A percentile compares a stretch with the other conserved stretches of the same genome.
phyloP scores from a whole-genome alignment of 30 jellyfish, hydroid and myxozoan species.

The Phacellophora camtschatica region DNA sequence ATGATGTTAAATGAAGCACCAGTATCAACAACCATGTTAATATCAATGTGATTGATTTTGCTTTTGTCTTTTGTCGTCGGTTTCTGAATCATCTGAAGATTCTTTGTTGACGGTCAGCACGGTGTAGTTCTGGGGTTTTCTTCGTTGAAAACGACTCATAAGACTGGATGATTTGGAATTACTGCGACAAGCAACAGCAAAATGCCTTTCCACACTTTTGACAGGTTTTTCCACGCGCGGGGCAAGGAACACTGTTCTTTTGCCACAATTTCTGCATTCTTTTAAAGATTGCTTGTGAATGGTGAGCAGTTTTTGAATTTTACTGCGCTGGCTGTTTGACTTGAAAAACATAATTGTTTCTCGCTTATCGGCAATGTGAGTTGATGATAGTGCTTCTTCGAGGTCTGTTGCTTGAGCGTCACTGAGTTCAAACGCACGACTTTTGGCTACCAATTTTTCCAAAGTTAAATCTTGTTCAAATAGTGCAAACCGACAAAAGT shows the following conservation, averaged over 20 bases:
- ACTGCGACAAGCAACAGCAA: conserved; percentile 24
- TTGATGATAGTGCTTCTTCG: background rate
- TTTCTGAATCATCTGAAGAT: background rate
- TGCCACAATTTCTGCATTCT: background rate
- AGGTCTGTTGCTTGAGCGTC: background rate
- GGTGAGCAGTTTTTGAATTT: background rate
- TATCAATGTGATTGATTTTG: conserved; percentile 7
- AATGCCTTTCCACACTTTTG: conserved; percentile 4
- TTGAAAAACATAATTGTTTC: background rate
- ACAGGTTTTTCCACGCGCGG: background rate
- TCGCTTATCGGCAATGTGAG: background rate
- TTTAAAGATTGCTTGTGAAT: background rate
- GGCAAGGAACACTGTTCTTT: background rate
- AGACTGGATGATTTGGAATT: background rate
- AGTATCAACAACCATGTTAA: conserved; percentile 10
- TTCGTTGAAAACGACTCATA: no score
- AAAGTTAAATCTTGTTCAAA: background rate
- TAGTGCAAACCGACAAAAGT: background rate
- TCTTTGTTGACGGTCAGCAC: background rate
- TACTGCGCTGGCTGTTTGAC: background rate
- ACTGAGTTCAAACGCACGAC: background rate
- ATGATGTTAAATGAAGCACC: conserved; percentile 39
- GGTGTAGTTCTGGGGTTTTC: background rate
- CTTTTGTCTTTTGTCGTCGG: background rate
- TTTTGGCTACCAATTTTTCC: background rate